phyloP scores from a whole-genome alignment of 2,888 invertebrate genomes.

The Xanthia togata region DNA sequence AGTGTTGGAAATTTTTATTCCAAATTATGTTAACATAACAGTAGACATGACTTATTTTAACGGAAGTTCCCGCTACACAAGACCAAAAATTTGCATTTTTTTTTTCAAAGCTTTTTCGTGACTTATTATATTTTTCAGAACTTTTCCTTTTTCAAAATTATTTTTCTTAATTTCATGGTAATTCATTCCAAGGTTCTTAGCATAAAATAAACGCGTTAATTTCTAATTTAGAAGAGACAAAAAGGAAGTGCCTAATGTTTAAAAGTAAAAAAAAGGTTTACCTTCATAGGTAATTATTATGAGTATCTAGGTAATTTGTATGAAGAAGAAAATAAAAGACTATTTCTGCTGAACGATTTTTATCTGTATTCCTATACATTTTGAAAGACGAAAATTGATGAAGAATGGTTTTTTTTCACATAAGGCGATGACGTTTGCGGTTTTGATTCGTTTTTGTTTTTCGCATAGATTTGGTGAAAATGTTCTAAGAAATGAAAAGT shows the following conservation, averaged over 20 bases:
- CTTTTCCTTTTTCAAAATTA: background rate
- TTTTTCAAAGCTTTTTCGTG: slow-evolving; percentile 23
- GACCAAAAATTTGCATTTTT: slow-evolving; percentile 47
- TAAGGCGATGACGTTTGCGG: background rate
- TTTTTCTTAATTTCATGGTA: slow-evolving; percentile 4
- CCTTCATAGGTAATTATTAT: background rate
- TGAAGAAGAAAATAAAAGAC: background rate
- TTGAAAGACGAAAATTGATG: too few relatives aligned
- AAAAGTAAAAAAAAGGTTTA: background rate
- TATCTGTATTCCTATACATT: too few relatives aligned
- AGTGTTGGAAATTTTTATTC: background rate
- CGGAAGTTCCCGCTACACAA: slow-evolving; percentile 7
- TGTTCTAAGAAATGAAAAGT: slow-evolving; percentile 3
- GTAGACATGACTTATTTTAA: background rate
- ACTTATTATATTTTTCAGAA: slow-evolving; percentile 30
- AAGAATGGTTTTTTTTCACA: background rate
- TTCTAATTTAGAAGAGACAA: background rate
- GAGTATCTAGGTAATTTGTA: background rate
- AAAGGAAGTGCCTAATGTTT: background rate
- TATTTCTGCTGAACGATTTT: too few relatives aligned
- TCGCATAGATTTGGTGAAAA: background rate
- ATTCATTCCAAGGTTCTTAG: slow-evolving; percentile 11
- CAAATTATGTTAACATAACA: slow-evolving; percentile 15
- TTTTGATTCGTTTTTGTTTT: background rate
- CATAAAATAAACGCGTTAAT: background rate